phyloP scores from a whole-genome alignment of 2,888 invertebrate genomes.

The Pyrocoelia pectoralis region DNA sequence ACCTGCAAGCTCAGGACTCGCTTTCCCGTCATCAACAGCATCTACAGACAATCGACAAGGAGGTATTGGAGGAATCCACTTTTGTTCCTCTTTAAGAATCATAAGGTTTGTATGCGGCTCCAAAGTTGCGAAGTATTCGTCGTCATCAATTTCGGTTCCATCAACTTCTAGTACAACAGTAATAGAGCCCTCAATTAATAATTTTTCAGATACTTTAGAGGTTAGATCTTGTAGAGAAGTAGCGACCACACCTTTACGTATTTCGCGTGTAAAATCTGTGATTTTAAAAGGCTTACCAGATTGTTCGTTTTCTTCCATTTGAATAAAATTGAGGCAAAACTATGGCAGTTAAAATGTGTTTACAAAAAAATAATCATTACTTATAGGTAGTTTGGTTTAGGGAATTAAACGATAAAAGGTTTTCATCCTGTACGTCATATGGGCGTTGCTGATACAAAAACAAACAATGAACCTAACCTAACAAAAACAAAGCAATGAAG shows the following conservation, averaged over 20 bases:
- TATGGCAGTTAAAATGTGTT: conserved; percentile 12
- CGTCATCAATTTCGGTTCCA: conserved; percentile 95
- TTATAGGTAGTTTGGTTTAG: no score
- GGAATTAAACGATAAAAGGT: no score
- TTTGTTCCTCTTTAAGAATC: conserved; percentile 79
- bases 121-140: conserved; percentile 91
- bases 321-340: conserved; percentile 37
- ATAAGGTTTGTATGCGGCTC: conserved; percentile 88
- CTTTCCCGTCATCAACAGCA: conserved; percentile 66
- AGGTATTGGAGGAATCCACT: conserved; percentile 74
- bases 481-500: no score
- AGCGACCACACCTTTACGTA: conserved; percentile 84
- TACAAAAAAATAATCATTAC: no score
- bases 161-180: conserved; percentile 90
- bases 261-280: conserved; percentile 80
- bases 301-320: conserved; percentile 64
- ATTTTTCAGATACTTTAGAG: conserved; percentile 77
- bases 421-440: no score
- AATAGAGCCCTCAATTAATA: conserved; percentile 70
- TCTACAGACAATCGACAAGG: conserved; percentile 70
- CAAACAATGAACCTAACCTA: no score
- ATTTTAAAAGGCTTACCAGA: conserved; percentile 77
- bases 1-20: conserved; percentile 71
- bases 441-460: no score
- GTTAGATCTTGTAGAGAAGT: conserved; percentile 80